phyloP scores from a whole-genome alignment of 2,113 vertebrate genomes.

The Rhineura floridana region DNA sequence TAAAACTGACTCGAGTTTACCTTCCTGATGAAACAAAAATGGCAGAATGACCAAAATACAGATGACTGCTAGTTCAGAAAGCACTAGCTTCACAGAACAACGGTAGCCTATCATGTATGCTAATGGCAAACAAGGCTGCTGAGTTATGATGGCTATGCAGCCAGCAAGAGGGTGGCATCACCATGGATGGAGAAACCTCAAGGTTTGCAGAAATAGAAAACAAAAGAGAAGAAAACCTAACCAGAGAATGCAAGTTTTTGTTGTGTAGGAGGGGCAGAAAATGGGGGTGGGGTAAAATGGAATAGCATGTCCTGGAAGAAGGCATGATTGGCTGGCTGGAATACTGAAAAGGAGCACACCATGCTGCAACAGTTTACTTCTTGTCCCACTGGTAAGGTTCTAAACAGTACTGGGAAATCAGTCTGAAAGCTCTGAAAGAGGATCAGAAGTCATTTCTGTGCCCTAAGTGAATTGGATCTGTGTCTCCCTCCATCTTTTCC shows the following conservation, averaged over 20 bases:
- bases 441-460: background rate
- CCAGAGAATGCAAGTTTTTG: background rate
- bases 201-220: background rate
- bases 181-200: background rate
- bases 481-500: background rate
- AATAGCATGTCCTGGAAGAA: background rate
- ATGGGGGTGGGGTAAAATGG: too few species aligned
- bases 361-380: background rate
- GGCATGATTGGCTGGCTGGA: background rate
- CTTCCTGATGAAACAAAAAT: slow-evolving; percentile 57
- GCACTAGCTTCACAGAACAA: slow-evolving; percentile 39
- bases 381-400: background rate
- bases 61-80: slow-evolving; percentile 52
- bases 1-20: slow-evolving; percentile 56
- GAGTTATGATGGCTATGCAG: background rate
- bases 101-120: background rate
- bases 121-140: background rate
- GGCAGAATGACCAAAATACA: slow-evolving; percentile 43
- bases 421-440: background rate
- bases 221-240: background rate
- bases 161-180: background rate
- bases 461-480: background rate
- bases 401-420: background rate
- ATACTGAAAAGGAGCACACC: background rate
- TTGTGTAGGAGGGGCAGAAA: too few species aligned